Evolutionary conservation across 2,113 vertebrate species (phyloP).

Genomic region (Hepsetus odoe): DNA sequence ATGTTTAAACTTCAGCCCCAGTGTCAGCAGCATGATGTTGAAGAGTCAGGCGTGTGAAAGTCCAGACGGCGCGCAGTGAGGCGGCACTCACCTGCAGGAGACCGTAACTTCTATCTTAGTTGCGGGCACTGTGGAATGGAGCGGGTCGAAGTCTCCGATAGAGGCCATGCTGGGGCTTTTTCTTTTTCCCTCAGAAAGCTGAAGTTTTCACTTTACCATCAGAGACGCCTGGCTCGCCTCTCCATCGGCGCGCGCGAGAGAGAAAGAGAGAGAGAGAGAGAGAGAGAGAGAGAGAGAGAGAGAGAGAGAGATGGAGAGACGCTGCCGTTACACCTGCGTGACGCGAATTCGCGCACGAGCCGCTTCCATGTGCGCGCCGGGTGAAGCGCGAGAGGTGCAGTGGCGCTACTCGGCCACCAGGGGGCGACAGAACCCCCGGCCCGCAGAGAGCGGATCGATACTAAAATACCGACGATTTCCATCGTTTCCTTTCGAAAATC

Average conservation of each 20-base stretch:
- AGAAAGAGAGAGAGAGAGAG: neutral
- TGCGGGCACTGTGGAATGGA: slow-evolving; percentile 84
- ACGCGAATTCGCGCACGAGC: slow-evolving; percentile 35
- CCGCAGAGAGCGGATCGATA: neutral
- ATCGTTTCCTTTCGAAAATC: no score
- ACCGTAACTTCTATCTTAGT: slow-evolving; percentile 93
- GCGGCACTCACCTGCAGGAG: slow-evolving; percentile 85
- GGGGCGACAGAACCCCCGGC: slow-evolving; percentile 62
- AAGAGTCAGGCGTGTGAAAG: no score
- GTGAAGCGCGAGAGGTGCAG: slow-evolving; percentile 27
- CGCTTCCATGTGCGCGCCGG: slow-evolving; percentile 40
- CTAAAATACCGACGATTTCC: no score
- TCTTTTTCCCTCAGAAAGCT: slow-evolving; percentile 10
- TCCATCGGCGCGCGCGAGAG: slow-evolving; percentile 13
- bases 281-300: neutral
- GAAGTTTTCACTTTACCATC: slow-evolving; percentile 19
- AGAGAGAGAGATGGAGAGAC: neutral
- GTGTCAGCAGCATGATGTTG: no score
- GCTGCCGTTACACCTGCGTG: slow-evolving; percentile 36
- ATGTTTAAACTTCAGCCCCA: neutral
- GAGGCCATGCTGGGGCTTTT: slow-evolving; percentile 80
- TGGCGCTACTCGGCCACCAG: slow-evolving; percentile 59
- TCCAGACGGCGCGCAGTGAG: no score
- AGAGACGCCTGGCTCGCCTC: neutral
- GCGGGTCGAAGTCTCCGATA: slow-evolving; percentile 83